A percentile compares a stretch with the other conserved stretches of the same genome.
phyloP scores from a whole-genome alignment of 2,888 invertebrate species.

The Diarsia rubi region DNA sequence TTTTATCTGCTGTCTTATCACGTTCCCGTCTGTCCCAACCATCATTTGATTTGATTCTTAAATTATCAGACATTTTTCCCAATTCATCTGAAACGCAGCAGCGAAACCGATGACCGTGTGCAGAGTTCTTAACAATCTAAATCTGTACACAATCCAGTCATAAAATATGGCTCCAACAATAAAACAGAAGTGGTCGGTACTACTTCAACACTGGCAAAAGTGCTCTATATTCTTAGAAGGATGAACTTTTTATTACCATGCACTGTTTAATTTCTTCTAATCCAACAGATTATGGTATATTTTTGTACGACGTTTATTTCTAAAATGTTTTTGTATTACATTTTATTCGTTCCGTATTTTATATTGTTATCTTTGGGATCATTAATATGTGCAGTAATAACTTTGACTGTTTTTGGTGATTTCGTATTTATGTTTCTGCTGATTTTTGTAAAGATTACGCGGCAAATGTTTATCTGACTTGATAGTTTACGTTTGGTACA shows the following conservation, averaged over 20 bases:
- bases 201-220: constrained; percentile 86
- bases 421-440: not conserved
- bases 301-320: constrained; percentile 58
- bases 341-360: constrained; percentile 50
- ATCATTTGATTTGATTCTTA: not conserved
- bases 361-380: constrained; percentile 41
- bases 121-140: constrained; percentile 78
- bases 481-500: not conserved
- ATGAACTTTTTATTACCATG: constrained; percentile 83
- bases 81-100: constrained; percentile 30
- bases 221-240: constrained; percentile 86
- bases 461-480: not conserved
- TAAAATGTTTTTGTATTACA: constrained; percentile 51
- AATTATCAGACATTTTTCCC: not conserved
- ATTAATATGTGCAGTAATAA: constrained; percentile 26
- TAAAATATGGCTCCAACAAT: constrained; percentile 91
- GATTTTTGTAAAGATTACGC: not conserved
- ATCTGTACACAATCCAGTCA: constrained; percentile 90
- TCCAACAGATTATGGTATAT: constrained; percentile 71
- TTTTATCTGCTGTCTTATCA: not conserved
- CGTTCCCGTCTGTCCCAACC: not conserved
- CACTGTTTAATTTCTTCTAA: constrained; percentile 83
- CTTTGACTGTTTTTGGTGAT: constrained; percentile 19
- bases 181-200: constrained; percentile 89
- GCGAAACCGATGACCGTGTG: constrained; percentile 46